These are phyloP conservation scores for Patagioenas fasciata DNA, from an alignment of 2,113 vertebrate genomes.

Conservation along the genomic window DNA sequence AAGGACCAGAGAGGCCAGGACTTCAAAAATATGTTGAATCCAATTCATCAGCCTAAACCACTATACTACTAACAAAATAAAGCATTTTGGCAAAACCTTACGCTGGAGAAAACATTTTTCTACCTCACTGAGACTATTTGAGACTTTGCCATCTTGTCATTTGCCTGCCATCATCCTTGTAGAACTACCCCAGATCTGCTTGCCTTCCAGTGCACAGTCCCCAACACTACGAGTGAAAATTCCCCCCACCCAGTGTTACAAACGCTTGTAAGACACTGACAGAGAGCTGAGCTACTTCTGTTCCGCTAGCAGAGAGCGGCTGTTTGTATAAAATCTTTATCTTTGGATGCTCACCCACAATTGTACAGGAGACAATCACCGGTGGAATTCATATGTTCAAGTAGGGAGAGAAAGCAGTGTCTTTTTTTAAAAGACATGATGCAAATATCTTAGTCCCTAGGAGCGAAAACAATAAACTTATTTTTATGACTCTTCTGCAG, in stretches of 20 bases:
- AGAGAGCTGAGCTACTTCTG: background rate
- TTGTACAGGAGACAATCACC: background rate
- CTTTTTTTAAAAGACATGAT: background rate
- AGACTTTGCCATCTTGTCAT: background rate
- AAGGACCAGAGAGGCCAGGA: background rate
- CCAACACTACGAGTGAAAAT: background rate
- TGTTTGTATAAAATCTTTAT: background rate
- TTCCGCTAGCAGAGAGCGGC: background rate
- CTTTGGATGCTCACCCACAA: background rate
- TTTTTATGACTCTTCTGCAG: slow-evolving; percentile 7
- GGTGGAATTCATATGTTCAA: background rate
- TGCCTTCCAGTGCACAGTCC: background rate
- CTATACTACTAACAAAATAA: background rate
- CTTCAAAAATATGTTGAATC: background rate
- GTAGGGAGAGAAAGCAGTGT: background rate
- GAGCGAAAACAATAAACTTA: slow-evolving; percentile 27
- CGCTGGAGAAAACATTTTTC: background rate
- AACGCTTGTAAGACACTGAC: background rate
- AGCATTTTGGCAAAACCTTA: background rate
- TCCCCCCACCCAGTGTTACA: background rate
- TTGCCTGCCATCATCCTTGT: background rate
- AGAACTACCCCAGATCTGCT: background rate
- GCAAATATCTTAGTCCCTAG: background rate
- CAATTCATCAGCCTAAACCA: background rate
- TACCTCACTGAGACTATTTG: background rate